These are phyloP conservation scores for Onychomys torridus DNA, from an alignment of 2,797 vertebrate species.

Conservation along the genomic window DNA sequence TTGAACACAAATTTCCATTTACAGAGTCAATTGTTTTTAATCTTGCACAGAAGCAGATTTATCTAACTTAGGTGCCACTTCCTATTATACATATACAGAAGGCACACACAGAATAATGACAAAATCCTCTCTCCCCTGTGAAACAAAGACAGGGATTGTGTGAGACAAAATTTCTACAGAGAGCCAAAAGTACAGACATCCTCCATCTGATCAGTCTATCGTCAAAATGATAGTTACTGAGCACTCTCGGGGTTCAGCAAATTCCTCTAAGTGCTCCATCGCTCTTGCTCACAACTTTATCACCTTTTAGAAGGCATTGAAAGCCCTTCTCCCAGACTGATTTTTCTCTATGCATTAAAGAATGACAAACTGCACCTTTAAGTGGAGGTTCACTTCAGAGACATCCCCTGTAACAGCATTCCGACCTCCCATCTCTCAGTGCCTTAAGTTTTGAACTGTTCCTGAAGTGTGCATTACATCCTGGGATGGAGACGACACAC, in stretches of 20 bases:
- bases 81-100: neutral
- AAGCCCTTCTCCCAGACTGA: neutral
- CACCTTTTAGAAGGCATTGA: neutral
- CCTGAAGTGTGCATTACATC: neutral
- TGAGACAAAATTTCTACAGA: conserved; percentile 12
- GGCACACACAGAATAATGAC: neutral
- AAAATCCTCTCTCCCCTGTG: neutral
- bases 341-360: neutral
- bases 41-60: conserved; percentile 39
- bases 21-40: conserved; percentile 10
- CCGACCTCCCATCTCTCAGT: neutral
- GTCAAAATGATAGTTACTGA: neutral
- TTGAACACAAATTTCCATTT: conserved; percentile 19
- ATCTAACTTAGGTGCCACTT: neutral
- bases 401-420: neutral
- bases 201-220: neutral
- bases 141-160: neutral
- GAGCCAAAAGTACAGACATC: neutral
- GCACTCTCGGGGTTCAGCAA: neutral
- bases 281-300: neutral
- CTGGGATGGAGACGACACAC: neutral
- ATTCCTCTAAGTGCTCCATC: neutral
- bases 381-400: conserved; percentile 10
- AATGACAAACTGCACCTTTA: neutral
- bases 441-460: conserved; percentile 38